phyloP scores from a whole-genome alignment of 1,140 invertebrate species.

The Asbolus verrucosus region DNA sequence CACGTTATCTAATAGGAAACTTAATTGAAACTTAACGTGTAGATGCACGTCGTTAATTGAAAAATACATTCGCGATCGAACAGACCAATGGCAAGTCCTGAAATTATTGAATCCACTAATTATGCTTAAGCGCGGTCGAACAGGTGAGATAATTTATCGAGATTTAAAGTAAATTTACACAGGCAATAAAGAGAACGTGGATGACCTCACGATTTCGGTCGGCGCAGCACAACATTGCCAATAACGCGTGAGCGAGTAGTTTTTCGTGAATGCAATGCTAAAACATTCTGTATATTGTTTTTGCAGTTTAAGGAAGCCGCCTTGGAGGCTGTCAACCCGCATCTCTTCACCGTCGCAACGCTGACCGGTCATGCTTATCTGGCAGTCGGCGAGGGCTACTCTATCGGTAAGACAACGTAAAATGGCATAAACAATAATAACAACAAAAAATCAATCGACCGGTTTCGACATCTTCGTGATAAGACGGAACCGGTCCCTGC shows the following conservation, averaged over 20 bases:
- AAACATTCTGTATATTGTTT: conserved; percentile 6
- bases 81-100: neutral
- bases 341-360: conserved; percentile 95
- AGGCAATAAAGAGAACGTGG: conserved; percentile 27
- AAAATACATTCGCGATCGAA: neutral
- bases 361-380: conserved; percentile 89
- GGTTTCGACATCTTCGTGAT: conserved; percentile 6
- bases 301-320: conserved; percentile 78
- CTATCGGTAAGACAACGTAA: conserved; percentile 74
- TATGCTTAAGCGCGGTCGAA: too few relatives aligned
- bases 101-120: too few relatives aligned
- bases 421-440: conserved; percentile 7
- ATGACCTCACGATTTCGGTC: conserved; percentile 41
- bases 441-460: neutral
- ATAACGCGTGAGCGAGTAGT: conserved; percentile 4
- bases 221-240: neutral
- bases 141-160: conserved; percentile 18
- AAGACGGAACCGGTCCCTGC: neutral
- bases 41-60: conserved; percentile 16
- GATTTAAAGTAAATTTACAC: conserved; percentile 33
- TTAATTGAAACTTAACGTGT: conserved; percentile 17
- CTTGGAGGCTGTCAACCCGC: conserved; percentile 77
- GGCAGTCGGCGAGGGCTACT: conserved; percentile 82
- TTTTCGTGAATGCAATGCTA: too few relatives aligned
- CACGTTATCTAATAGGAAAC: neutral